These are phyloP conservation scores for Caerostris darwini DNA, from an alignment of 1,140 invertebrate genomes.

Conservation along the genomic window DNA sequence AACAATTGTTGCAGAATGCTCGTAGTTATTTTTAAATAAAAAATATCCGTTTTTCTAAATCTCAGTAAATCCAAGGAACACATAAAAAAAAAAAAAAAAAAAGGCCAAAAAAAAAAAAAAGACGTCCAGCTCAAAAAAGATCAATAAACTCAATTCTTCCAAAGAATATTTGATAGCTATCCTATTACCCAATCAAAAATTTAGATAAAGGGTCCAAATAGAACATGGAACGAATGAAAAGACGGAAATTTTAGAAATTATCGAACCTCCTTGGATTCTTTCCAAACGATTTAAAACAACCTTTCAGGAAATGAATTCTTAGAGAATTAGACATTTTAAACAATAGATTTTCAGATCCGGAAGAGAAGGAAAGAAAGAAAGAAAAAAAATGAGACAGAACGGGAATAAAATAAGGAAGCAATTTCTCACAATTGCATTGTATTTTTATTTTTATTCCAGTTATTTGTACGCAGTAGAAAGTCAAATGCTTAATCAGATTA, in stretches of 20 bases:
- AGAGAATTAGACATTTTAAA: constrained; percentile 56
- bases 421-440: constrained; percentile 73
- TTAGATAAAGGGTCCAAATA: background rate
- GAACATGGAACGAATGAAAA: background rate
- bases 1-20: too few relatives aligned
- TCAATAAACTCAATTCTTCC: constrained; percentile 16
- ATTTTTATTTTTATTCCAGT: constrained; percentile 27
- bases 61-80: background rate
- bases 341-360: constrained; percentile 36
- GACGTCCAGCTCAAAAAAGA: background rate
- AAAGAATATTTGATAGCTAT: background rate
- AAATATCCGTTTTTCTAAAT: background rate
- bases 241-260: background rate
- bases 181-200: background rate
- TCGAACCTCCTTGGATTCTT: background rate
- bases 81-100: background rate
- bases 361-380: background rate
- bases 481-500: constrained; percentile 27
- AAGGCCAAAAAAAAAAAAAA: background rate
- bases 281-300: background rate
- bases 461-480: background rate
- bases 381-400: background rate
- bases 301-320: constrained; percentile 1
- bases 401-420: constrained; percentile 39
- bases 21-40: background rate